Evolutionary conservation across 2,113 vertebrate species (phyloP).

Genomic region (Polypterus bichir): DNA sequence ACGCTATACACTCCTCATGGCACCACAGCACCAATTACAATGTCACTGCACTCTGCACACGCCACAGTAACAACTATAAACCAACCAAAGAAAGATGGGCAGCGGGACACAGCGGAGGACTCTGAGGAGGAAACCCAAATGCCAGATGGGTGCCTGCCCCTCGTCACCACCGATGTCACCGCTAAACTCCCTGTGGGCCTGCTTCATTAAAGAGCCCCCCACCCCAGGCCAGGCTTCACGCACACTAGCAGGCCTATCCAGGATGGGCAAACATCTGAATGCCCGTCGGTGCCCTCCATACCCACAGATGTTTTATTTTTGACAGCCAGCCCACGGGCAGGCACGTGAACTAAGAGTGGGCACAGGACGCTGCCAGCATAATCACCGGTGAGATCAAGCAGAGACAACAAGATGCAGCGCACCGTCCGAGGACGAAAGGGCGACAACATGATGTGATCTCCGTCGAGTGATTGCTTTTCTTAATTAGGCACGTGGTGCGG

Average conservation of each 20-base stretch:
- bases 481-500: neutral
- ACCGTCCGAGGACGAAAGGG: conserved; percentile 6
- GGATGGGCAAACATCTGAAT: conserved; percentile 18
- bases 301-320: conserved; percentile 1
- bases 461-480: conserved; percentile 9
- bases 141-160: too few species aligned
- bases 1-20: too few species aligned
- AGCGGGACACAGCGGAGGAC: too few species aligned
- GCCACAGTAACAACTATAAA: too few species aligned
- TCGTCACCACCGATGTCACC: too few species aligned
- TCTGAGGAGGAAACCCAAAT: too few species aligned
- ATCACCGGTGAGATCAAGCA: conserved; percentile 24
- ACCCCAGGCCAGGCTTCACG: conserved; percentile 23
- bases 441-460: conserved; percentile 5
- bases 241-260: conserved; percentile 21
- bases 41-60: too few species aligned
- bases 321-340: too few species aligned
- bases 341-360: conserved; percentile 23
- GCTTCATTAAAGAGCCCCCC: conserved; percentile 16
- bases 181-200: neutral
- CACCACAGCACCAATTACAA: too few species aligned
- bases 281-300: conserved; percentile 12
- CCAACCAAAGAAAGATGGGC: too few species aligned
- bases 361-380: conserved; percentile 22
- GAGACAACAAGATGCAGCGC: conserved; percentile 8